These are phyloP conservation scores for Drosophila mimetica DNA, from an alignment of 2,888 invertebrate species.

Conservation along the genomic window DNA sequence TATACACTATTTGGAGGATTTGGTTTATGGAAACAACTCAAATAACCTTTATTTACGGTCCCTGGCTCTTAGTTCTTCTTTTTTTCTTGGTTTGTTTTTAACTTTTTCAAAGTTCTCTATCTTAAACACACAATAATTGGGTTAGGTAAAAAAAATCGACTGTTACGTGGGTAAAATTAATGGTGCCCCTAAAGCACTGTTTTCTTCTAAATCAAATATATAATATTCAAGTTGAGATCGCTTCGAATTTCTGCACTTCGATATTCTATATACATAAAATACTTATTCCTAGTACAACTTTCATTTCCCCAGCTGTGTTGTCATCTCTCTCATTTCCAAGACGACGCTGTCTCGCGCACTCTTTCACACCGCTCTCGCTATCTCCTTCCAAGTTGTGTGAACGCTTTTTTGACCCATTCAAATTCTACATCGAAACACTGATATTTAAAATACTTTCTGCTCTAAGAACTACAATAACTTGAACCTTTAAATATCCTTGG, in stretches of 20 bases:
- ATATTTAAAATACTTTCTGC: conserved; percentile 27
- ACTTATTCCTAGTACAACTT: conserved; percentile 23
- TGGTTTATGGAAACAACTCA: not conserved
- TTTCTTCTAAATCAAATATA: conserved; percentile 42
- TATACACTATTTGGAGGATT: not conserved
- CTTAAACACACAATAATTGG: conserved; percentile 28
- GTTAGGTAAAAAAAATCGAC: conserved; percentile 29
- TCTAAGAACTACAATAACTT: conserved; percentile 30
- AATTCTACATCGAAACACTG: conserved; percentile 34
- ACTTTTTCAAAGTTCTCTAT: conserved; percentile 43
- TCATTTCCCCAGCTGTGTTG: not conserved
- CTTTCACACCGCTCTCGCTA: not conserved
- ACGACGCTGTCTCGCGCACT: not conserved
- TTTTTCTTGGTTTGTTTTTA: conserved; percentile 6
- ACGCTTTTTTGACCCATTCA: conserved; percentile 19
- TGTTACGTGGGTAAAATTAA: conserved; percentile 5
- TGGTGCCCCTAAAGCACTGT: conserved; percentile 2
- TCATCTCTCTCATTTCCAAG: conserved; percentile 12
- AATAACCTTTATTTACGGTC: conserved; percentile 6
- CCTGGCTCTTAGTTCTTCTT: not conserved
- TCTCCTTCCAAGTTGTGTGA: conserved; percentile 17
- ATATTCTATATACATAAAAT: conserved; percentile 34
- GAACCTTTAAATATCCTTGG: conserved; percentile 6
- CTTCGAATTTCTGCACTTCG: conserved; percentile 11
- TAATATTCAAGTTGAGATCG: conserved; percentile 44